phyloP scores from a whole-genome alignment of 1,140 invertebrate species.

The Diachasma alloeum region DNA sequence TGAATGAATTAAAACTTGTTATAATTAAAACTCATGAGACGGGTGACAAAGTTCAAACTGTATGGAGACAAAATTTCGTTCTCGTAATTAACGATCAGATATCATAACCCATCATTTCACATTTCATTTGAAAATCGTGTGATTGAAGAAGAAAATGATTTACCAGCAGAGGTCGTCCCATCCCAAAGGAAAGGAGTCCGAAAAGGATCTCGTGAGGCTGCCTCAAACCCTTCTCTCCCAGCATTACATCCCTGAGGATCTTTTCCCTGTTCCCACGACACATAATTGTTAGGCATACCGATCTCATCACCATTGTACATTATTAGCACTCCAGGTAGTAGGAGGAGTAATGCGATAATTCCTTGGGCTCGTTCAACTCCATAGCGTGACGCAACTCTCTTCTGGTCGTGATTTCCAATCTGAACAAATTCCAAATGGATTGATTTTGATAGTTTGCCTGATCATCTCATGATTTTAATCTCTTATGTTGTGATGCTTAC shows the following conservation, averaged over 20 bases:
- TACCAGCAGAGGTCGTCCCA: conserved; percentile 65
- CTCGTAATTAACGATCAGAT: background rate
- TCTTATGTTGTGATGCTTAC: conserved; percentile 3
- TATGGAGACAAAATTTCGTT: too few relatives aligned
- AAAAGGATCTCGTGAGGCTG: conserved; percentile 66
- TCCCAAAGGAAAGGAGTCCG: conserved; percentile 81
- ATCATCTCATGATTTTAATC: background rate
- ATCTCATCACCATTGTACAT: conserved; percentile 81
- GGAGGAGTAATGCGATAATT: conserved; percentile 72
- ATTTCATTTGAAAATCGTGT: background rate
- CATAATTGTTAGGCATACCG: conserved; percentile 67
- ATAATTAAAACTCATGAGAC: too few relatives aligned
- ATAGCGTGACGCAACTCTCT: conserved; percentile 68
- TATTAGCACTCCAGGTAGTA: conserved; percentile 77
- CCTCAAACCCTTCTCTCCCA: conserved; percentile 49
- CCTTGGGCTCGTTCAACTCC: conserved; percentile 70
- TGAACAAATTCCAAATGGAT: background rate
- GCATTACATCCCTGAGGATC: conserved; percentile 49
- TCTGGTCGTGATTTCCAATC: conserved; percentile 71
- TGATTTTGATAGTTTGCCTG: background rate
- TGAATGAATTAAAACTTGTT: conserved; percentile 37
- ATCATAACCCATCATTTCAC: too few relatives aligned
- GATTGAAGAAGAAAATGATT: background rate
- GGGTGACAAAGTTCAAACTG: too few relatives aligned
- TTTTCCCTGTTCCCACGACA: conserved; percentile 51